Evolutionary conservation across 1,140 invertebrate genomes (phyloP).

Genomic region (Drosophila eugracilis): DNA sequence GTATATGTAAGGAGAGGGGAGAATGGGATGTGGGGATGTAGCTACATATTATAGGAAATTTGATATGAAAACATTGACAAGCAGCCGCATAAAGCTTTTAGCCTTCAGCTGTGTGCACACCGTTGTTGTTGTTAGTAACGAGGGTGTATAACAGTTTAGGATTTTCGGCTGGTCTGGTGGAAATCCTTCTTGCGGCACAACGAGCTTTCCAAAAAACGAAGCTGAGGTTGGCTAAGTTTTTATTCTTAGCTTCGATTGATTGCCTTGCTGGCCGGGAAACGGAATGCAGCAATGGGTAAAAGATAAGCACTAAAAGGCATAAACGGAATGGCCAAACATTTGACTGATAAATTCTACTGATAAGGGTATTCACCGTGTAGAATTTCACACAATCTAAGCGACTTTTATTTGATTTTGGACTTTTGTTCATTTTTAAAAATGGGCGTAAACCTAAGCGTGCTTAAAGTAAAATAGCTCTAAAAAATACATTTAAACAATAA

Average conservation of each 20-base stretch:
- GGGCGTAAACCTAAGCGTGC: no score
- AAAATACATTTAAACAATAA: no score
- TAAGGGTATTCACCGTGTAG: conserved; percentile 7
- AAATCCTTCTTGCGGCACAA: conserved; percentile 25
- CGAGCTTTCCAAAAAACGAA: conserved; percentile 22
- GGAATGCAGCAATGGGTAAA: conserved; percentile 10
- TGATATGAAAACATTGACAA: conserved; percentile 64
- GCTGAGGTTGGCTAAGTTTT: conserved; percentile 17
- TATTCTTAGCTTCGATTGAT: conserved; percentile 28
- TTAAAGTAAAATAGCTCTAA: no score
- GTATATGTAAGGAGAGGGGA: background rate
- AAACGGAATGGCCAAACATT: conserved; percentile 19
- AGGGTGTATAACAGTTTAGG: conserved; percentile 45
- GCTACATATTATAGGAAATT: conserved; percentile 35
- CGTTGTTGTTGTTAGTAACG: conserved; percentile 39
- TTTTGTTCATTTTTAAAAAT: background rate
- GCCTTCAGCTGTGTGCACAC: conserved; percentile 62
- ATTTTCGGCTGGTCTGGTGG: conserved; percentile 9
- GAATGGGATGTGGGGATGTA: background rate
- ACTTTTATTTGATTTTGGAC: background rate
- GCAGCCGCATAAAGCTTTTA: conserved; percentile 50
- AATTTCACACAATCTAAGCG: background rate
- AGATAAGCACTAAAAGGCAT: conserved; percentile 19
- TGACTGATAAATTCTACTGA: conserved; percentile 27
- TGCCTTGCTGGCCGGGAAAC: conserved; percentile 26